These are phyloP conservation scores for Lasioglossum vierecki DNA, from an alignment of 2,888 invertebrate species.

Conservation along the genomic window DNA sequence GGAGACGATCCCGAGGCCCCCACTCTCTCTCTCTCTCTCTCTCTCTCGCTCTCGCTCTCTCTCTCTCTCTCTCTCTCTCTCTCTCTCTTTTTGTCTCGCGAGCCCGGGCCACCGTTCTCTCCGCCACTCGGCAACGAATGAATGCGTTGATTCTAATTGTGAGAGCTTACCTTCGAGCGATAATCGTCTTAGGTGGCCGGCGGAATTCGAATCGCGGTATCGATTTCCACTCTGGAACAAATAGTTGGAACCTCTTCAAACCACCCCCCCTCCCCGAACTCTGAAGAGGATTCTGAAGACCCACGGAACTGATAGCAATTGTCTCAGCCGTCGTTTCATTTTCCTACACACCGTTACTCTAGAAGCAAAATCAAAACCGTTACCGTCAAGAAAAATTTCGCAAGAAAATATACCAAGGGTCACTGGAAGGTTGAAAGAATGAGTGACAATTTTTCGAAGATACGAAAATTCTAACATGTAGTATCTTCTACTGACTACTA, in stretches of 20 bases:
- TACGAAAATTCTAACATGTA: neutral
- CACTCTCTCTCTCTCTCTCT: neutral
- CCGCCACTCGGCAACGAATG: slow-evolving; percentile 39
- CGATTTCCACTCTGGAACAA: slow-evolving; percentile 26
- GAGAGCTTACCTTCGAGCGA: slow-evolving; percentile 45
- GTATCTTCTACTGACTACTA: too few relatives aligned
- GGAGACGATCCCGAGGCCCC: slow-evolving; percentile 59
- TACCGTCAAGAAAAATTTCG: neutral
- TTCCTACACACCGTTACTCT: neutral
- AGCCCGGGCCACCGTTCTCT: slow-evolving; percentile 26
- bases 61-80: slow-evolving; percentile 50
- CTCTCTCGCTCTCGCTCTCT: slow-evolving; percentile 51
- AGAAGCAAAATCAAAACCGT: neutral
- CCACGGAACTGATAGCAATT: neutral
- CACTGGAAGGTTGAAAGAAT: neutral
- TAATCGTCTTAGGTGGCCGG: slow-evolving; percentile 39
- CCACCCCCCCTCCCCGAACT: neutral
- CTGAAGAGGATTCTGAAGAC: neutral
- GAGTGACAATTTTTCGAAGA: neutral
- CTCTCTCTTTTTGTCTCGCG: slow-evolving; percentile 60
- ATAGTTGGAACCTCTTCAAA: neutral
- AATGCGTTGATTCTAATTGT: slow-evolving; percentile 62
- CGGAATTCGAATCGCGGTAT: slow-evolving; percentile 45
- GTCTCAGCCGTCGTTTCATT: neutral
- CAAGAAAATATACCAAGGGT: too few relatives aligned